Conservation (phyloP, 1,140 invertebrate genomes). For the Drosophila auraria region DNA sequence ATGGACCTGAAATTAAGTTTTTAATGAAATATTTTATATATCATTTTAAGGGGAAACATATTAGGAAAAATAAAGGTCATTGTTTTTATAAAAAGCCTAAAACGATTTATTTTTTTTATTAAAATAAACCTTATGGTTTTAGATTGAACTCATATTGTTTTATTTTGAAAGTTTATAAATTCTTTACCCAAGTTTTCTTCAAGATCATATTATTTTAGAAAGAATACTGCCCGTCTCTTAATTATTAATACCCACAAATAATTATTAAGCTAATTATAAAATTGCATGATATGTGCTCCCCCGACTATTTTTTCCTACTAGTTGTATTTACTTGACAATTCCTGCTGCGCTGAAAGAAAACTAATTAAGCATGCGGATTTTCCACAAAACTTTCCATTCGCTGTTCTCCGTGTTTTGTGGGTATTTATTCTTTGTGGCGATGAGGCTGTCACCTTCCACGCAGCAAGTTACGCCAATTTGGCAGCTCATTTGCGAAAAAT, state of each 20-base stretch:
- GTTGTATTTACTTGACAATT: slow-evolving; percentile 5
- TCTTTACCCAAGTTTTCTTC: too few species aligned
- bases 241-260: not conserved
- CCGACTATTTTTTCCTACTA: not conserved
- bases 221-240: too few species aligned
- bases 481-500: slow-evolving; percentile 75
- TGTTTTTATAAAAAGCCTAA: too few species aligned
- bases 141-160: too few species aligned
- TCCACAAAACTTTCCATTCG: slow-evolving; percentile 17
- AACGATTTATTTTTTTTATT: too few species aligned
- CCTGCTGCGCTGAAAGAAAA: slow-evolving; percentile 14
- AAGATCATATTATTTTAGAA: too few species aligned
- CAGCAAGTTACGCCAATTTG: slow-evolving; percentile 74
- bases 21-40: not conserved
- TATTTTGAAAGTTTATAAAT: not conserved
- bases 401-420: not conserved
- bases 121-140: too few species aligned
- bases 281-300: not conserved
- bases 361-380: slow-evolving; percentile 69
- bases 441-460: slow-evolving; percentile 30
- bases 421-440: not conserved
- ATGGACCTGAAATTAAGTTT: not conserved
- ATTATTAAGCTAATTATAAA: not conserved
- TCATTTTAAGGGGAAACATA: not conserved
- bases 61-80: not conserved